Evolutionary conservation across 2,888 invertebrate genomes (phyloP).

Genomic region (Drosophila quinaria): DNA sequence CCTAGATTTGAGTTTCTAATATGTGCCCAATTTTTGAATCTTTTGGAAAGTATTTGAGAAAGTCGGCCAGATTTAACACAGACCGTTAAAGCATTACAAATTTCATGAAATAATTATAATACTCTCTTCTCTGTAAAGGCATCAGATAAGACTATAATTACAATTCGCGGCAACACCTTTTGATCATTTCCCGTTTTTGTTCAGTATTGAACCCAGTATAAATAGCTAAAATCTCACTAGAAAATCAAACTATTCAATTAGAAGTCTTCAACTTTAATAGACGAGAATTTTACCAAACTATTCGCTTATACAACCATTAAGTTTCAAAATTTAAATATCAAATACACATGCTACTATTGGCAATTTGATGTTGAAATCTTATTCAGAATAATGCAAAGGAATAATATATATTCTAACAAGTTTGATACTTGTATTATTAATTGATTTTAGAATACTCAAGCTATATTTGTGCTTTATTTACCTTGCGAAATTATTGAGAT

Average conservation of each 20-base stretch:
- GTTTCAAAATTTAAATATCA: not conserved
- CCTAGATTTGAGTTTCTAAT: too few relatives aligned
- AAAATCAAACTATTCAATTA: not conserved
- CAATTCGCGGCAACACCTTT: not conserved
- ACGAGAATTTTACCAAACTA: not conserved
- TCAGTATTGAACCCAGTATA: not conserved
- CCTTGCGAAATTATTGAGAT: not conserved
- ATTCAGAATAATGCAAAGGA: not conserved
- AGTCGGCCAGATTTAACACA: not conserved
- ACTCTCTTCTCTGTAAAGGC: not conserved
- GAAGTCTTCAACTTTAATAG: not conserved
- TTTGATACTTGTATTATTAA: too few relatives aligned
- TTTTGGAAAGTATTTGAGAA: not conserved
- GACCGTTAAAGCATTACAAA: not conserved
- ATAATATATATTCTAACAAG: not conserved
- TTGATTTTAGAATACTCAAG: not conserved
- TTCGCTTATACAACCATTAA: not conserved
- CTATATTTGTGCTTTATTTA: too few relatives aligned
- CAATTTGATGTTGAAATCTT: not conserved
- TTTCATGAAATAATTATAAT: not conserved
- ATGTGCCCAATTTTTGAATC: not conserved
- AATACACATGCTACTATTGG: not conserved
- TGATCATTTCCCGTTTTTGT: not conserved
- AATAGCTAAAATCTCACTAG: not conserved
- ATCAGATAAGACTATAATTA: not conserved